Percentiles rank a stretch among this genome's conserved stretches.
Conservation (phyloP, 2,113 vertebrate genomes). For the Anhinga anhinga region DNA sequence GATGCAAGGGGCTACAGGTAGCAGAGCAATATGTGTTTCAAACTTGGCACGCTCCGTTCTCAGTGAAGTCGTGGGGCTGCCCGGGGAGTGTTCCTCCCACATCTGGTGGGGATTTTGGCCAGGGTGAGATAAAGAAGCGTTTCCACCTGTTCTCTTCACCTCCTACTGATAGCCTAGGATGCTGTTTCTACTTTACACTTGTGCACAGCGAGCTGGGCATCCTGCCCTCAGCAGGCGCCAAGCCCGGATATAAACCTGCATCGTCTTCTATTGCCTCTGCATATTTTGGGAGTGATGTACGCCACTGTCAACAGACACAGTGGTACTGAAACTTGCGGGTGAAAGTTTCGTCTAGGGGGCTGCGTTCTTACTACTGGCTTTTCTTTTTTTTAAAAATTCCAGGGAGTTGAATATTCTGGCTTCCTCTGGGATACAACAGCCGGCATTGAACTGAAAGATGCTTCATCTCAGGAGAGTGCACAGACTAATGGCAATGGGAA, state of each 20-base stretch:
- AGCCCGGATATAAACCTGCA: not conserved
- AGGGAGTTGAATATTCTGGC: constrained; percentile 84
- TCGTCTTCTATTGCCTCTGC: not conserved
- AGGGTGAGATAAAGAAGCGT: not conserved
- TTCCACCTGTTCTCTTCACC: not conserved
- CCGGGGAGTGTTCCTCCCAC: not conserved
- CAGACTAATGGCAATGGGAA: constrained; percentile 83
- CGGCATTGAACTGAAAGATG: constrained; percentile 85
- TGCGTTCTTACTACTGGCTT: not conserved
- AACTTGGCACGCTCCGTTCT: not conserved
- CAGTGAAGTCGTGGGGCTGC: not conserved
- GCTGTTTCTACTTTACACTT: not conserved
- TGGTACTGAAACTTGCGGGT: not conserved
- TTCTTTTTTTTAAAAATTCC: not conserved
- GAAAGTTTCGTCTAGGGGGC: not conserved
- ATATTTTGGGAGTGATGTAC: not conserved
- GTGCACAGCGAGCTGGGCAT: not conserved
- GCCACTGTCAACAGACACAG: not conserved
- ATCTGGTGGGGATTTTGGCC: not conserved
- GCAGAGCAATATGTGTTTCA: not conserved
- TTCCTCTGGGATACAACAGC: constrained; percentile 90
- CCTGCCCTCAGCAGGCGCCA: not conserved
- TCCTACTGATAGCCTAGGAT: not conserved
- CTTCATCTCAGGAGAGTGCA: constrained; percentile 63
- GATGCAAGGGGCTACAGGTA: not conserved